phyloP scores from a whole-genome alignment of 2,888 invertebrate species.

The Tachystola acroxantha region DNA sequence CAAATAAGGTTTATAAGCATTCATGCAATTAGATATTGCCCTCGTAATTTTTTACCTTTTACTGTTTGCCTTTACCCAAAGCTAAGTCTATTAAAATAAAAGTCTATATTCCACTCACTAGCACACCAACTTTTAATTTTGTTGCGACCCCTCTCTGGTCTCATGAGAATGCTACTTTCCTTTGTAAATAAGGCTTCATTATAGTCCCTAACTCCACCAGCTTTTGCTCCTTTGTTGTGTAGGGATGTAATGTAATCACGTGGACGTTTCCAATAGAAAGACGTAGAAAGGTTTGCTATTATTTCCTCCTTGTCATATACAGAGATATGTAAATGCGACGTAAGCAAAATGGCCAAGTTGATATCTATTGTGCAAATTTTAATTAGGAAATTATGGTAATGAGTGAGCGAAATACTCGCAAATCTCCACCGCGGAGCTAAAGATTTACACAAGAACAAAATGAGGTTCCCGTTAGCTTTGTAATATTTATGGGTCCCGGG shows the following conservation, averaged over 20 bases:
- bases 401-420: constrained; percentile 20
- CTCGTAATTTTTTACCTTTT: too few species aligned
- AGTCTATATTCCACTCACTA: too few species aligned
- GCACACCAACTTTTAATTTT: constrained; percentile 6
- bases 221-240: not conserved
- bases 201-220: not conserved
- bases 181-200: constrained; percentile 6
- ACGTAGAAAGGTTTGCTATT: not conserved
- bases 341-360: not conserved
- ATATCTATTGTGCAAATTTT: constrained; percentile 34
- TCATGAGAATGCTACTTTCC: not conserved
- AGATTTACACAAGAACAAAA: constrained; percentile 28
- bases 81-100: too few species aligned
- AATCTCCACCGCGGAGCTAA: constrained; percentile 33
- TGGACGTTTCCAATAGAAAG: not conserved
- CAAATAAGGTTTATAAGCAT: too few species aligned
- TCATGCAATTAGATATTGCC: too few species aligned
- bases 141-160: constrained; percentile 1
- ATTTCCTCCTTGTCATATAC: too few species aligned
- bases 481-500: not conserved
- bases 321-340: too few species aligned
- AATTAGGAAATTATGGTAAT: constrained; percentile 48
- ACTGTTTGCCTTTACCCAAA: too few species aligned
- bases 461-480: constrained; percentile 21
- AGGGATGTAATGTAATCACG: not conserved